A percentile compares a stretch with the other conserved stretches of the same genome.
Conservation (phyloP, 2,113 vertebrate genomes). For the Mungos mungo region DNA sequence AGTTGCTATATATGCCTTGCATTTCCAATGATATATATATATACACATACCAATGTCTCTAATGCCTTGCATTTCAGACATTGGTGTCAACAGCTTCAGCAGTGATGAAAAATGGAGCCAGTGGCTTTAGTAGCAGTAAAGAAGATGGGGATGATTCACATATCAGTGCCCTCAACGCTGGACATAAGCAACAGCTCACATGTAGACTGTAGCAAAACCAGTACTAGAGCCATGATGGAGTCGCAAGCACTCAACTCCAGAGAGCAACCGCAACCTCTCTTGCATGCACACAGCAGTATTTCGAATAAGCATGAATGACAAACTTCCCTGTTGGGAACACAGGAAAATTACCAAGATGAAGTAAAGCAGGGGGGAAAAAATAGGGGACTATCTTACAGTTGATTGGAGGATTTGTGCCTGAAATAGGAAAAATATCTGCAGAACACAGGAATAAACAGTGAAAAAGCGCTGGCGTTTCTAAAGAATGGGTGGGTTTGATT, state of each 20-base stretch:
- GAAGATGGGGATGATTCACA: neutral
- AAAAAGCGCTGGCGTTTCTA: neutral
- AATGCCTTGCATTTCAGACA: neutral
- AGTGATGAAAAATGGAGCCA: neutral
- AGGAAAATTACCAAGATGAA: neutral
- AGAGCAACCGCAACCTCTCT: neutral
- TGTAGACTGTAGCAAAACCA: neutral
- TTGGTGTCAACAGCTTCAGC: neutral
- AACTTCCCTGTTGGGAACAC: neutral
- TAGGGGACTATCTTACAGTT: neutral
- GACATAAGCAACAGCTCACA: neutral
- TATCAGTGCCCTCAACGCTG: neutral
- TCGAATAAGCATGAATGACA: neutral
- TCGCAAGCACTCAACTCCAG: neutral
- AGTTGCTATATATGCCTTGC: too few relatives aligned
- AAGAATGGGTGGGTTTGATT: neutral
- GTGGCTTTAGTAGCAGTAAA: neutral
- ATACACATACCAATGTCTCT: neutral
- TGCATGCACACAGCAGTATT: neutral
- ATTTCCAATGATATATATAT: too few relatives aligned
- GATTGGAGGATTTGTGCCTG: neutral
- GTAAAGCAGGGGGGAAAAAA: neutral
- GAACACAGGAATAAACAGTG: neutral
- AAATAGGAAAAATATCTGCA: neutral
- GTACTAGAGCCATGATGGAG: neutral